Conservation (phyloP, 1,140 invertebrate species). For the Aphelinus certus region DNA sequence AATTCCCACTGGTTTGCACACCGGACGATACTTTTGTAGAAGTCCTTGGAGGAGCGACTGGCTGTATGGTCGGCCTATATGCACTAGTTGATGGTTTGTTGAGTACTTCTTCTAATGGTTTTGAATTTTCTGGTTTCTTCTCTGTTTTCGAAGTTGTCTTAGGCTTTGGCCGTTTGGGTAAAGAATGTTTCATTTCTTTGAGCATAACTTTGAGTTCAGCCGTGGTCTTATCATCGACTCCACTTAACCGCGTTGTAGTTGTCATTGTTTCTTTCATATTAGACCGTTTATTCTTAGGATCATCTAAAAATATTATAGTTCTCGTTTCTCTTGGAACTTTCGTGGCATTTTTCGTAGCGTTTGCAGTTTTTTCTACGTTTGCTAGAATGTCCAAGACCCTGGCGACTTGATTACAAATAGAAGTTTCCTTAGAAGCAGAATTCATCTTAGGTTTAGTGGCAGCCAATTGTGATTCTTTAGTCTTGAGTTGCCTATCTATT, state of each 20-base stretch:
- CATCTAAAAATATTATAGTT: background rate
- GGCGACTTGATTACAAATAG: slow-evolving; percentile 49
- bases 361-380: slow-evolving; percentile 45
- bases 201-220: slow-evolving; percentile 71
- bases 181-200: slow-evolving; percentile 75
- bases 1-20: slow-evolving; percentile 64
- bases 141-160: background rate
- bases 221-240: slow-evolving; percentile 63
- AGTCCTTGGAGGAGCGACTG: background rate
- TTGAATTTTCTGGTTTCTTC: background rate
- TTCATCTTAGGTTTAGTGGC: slow-evolving; percentile 14
- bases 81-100: slow-evolving; percentile 36
- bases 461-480: slow-evolving; percentile 41
- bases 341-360: slow-evolving; percentile 10
- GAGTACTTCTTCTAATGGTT: background rate
- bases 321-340: slow-evolving; percentile 5
- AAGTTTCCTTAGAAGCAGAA: background rate
- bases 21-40: slow-evolving; percentile 64
- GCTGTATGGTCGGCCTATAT: slow-evolving; percentile 3
- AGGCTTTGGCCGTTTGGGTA: slow-evolving; percentile 65
- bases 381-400: slow-evolving; percentile 53
- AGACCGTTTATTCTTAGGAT: background rate
- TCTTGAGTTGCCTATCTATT: slow-evolving; percentile 55
- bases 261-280: slow-evolving; percentile 35
- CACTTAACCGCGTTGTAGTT: slow-evolving; percentile 50